A percentile compares a stretch with the other conserved stretches of the same genome.
phyloP scores from a whole-genome alignment of 2,797 vertebrate species.

The Premnoplex brunnescens region DNA sequence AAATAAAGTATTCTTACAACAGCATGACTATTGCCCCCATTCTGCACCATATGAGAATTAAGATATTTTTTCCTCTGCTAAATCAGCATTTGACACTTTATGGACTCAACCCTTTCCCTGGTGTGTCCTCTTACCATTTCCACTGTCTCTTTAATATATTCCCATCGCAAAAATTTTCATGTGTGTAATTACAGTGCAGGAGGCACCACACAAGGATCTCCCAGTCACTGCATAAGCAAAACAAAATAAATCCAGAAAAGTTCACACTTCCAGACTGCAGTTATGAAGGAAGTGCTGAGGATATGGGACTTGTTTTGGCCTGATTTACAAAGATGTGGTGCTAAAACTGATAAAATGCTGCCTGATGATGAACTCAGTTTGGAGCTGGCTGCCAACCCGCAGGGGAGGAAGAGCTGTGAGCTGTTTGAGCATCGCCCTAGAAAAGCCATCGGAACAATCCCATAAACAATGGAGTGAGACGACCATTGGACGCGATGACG shows the following conservation, averaged over 20 bases:
- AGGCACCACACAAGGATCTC: background rate
- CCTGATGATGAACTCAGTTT: background rate
- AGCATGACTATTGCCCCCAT: fast-evolving
- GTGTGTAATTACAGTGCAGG: background rate
- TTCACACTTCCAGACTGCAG: background rate
- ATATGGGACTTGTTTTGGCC: background rate
- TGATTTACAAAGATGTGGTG: background rate
- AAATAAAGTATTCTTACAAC: background rate
- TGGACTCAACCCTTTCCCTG: background rate
- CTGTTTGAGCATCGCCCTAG: background rate
- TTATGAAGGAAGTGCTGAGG: background rate
- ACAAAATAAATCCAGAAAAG: background rate
- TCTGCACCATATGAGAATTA: background rate
- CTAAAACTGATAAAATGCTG: background rate
- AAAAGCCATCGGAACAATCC: background rate
- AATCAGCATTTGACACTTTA: background rate
- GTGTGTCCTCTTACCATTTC: background rate
- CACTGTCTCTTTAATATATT: background rate
- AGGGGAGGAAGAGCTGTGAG: background rate
- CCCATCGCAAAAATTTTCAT: background rate
- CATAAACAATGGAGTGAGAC: background rate
- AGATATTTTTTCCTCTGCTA: background rate
- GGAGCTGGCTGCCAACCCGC: background rate
- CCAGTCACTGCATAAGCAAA: background rate
- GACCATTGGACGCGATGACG: background rate